Percentiles rank a stretch among this genome's conserved stretches.
phyloP scores from a whole-genome alignment of 2,797 vertebrate species.

The Antrozous pallidus region DNA sequence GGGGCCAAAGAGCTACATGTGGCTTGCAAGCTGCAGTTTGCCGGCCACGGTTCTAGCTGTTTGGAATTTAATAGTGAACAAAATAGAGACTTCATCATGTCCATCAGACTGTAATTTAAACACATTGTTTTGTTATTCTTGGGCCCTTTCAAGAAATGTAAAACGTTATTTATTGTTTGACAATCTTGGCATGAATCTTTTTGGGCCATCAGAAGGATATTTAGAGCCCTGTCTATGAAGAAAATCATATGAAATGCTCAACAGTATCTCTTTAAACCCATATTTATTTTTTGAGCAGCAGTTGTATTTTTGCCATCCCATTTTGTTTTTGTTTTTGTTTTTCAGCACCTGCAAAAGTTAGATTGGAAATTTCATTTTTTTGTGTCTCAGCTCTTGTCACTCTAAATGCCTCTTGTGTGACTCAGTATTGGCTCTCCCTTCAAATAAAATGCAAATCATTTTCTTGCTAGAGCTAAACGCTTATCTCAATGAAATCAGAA shows the following conservation, averaged over 20 bases:
- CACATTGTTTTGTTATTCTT: background rate
- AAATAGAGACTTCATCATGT: background rate
- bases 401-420: constrained; percentile 62
- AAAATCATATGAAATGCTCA: constrained; percentile 12
- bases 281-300: constrained; percentile 1
- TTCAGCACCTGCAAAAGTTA: constrained; percentile 75
- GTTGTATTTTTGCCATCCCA: constrained; percentile 61
- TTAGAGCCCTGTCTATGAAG: background rate
- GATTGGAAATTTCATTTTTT: constrained; percentile 70
- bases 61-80: background rate
- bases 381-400: constrained; percentile 65
- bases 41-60: background rate
- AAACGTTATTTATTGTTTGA: constrained; percentile 52
- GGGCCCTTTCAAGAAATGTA: constrained; percentile 9
- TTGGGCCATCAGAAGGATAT: background rate
- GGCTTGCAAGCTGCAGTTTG: too few species aligned
- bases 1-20: too few species aligned
- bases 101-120: background rate
- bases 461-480: constrained; percentile 69
- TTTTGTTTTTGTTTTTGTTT: constrained; percentile 63
- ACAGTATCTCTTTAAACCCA: constrained; percentile 26
- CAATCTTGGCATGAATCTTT: constrained; percentile 49
- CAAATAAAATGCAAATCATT: constrained; percentile 81
- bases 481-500: constrained; percentile 75
- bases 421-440: constrained; percentile 71